phyloP scores from a whole-genome alignment of 2,797 vertebrate species.

The Spinibarbus caldwelli region DNA sequence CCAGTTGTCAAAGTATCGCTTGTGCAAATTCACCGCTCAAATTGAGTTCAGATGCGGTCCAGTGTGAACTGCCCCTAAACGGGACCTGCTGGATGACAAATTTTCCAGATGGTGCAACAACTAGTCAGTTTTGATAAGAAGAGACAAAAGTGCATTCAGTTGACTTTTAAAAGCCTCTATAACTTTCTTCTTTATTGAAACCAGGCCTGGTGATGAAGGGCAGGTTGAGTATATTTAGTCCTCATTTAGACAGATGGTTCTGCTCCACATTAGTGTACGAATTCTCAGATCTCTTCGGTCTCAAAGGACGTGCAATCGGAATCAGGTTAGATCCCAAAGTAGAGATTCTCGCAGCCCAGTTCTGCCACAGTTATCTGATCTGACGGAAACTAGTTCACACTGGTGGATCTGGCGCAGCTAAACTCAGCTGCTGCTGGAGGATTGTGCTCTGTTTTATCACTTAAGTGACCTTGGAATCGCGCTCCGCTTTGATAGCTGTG shows the following conservation, averaged over 20 bases:
- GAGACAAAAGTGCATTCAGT: slow-evolving; percentile 7
- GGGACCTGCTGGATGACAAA: background rate
- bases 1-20: background rate
- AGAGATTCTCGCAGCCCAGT: slow-evolving; percentile 78
- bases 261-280: slow-evolving; percentile 69
- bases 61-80: background rate
- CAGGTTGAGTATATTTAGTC: slow-evolving; percentile 79
- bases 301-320: slow-evolving; percentile 78
- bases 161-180: slow-evolving; percentile 12
- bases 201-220: slow-evolving; percentile 68
- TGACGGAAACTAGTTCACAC: slow-evolving; percentile 65
- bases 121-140: background rate
- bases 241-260: slow-evolving; percentile 69
- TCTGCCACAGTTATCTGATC: slow-evolving; percentile 76
- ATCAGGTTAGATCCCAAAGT: slow-evolving; percentile 84
- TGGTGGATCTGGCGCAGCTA: slow-evolving; percentile 55
- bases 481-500: slow-evolving; percentile 7
- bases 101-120: too few relatives aligned
- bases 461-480: slow-evolving; percentile 49
- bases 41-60: background rate
- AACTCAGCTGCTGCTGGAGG: slow-evolving; percentile 47
- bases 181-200: slow-evolving; percentile 51
- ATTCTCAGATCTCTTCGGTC: slow-evolving; percentile 74
- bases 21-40: background rate
- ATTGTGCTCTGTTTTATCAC: slow-evolving; percentile 44